These are phyloP conservation scores for Octomys mimax DNA, from an alignment of 2,797 vertebrate species.

Conservation along the genomic window DNA sequence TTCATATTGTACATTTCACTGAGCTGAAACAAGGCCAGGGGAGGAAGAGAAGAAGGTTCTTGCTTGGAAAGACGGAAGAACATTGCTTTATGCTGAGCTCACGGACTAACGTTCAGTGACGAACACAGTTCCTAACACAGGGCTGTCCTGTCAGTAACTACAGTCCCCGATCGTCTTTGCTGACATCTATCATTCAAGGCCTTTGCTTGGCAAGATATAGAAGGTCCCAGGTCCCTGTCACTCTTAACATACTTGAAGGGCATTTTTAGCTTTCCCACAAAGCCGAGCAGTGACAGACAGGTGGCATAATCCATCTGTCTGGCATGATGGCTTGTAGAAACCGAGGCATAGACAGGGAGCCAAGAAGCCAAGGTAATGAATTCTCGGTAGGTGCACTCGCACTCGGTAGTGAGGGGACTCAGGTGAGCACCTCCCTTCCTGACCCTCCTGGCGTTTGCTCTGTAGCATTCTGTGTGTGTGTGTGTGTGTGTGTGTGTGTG, in stretches of 20 bases:
- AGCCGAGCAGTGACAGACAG: not conserved
- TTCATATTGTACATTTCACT: not conserved
- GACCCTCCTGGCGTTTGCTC: not conserved
- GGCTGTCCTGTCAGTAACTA: not conserved
- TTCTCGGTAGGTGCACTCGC: not conserved
- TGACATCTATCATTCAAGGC: no score
- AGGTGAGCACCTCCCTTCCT: not conserved
- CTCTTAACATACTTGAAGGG: not conserved
- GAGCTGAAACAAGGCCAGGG: not conserved
- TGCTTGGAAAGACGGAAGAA: not conserved
- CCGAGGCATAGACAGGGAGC: fast-evolving
- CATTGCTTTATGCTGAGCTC: not conserved
- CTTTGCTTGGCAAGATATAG: not conserved
- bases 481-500: no score
- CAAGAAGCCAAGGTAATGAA: not conserved
- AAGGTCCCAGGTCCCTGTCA: not conserved
- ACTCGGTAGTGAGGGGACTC: no score
- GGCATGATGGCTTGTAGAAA: fast-evolving
- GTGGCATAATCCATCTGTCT: not conserved
- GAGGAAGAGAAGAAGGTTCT: not conserved
- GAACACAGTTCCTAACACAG: not conserved
- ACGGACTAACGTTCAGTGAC: not conserved
- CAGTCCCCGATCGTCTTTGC: fast-evolving
- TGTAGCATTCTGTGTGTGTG: not conserved
- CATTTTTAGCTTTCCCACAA: not conserved